Evolutionary conservation across 2,888 invertebrate genomes (phyloP).

Genomic region (Cheilosia scutellata): DNA sequence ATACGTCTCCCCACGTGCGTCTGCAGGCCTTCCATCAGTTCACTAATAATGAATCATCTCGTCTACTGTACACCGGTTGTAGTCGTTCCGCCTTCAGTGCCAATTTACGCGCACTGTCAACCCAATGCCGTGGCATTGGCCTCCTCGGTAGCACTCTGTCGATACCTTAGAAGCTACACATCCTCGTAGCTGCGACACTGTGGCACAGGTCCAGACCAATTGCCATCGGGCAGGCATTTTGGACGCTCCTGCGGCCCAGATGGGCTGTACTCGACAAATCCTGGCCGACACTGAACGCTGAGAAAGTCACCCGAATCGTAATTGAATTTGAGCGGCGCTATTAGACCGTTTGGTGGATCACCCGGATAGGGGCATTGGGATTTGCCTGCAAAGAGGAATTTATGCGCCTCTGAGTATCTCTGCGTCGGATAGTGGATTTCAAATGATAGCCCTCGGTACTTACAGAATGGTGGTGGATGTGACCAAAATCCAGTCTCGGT

Average conservation of each 20-base stretch:
- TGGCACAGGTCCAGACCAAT: conserved; percentile 89
- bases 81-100: conserved; percentile 71
- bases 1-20: conserved; percentile 14
- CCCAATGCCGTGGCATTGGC: conserved; percentile 69
- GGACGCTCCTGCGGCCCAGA: conserved; percentile 86
- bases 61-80: conserved; percentile 48
- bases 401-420: conserved; percentile 50
- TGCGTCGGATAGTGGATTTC: conserved; percentile 50
- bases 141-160: conserved; percentile 69
- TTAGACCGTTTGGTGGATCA: conserved; percentile 89
- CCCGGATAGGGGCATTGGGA: conserved; percentile 90
- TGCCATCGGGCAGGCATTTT: conserved; percentile 88
- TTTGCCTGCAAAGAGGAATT: conserved; percentile 85
- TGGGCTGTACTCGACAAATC: conserved; percentile 85
- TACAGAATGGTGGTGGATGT: conserved; percentile 93
- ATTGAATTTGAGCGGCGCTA: conserved; percentile 89
- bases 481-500: conserved; percentile 95
- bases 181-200: conserved; percentile 88
- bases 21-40: conserved; percentile 50
- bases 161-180: conserved; percentile 83
- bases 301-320: conserved; percentile 90
- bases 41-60: conserved; percentile 10
- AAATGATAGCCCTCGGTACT: conserved; percentile 78
- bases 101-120: conserved; percentile 71
- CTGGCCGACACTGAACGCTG: conserved; percentile 88